Evolutionary conservation across 2,797 vertebrate species (phyloP).

Genomic region (Aeoliscus strigatus): DNA sequence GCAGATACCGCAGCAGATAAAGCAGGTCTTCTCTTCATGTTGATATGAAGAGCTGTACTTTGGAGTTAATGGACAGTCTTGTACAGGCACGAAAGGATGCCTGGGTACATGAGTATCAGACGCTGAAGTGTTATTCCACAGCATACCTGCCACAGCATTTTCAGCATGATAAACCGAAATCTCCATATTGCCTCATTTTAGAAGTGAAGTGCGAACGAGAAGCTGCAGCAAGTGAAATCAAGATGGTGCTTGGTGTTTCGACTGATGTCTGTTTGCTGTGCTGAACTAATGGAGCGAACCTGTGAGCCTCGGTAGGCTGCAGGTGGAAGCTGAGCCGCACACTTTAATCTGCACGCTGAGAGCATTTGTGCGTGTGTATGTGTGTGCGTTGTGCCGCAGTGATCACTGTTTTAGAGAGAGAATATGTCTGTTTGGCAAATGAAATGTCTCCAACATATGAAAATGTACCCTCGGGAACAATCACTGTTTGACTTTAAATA

Average conservation of each 20-base stretch:
- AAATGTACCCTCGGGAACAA: conserved; percentile 41
- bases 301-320: conserved; percentile 49
- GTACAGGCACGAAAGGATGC: too few species aligned
- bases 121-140: too few species aligned
- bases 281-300: conserved; percentile 60
- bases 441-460: conserved; percentile 29
- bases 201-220: too few species aligned
- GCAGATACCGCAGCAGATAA: too few species aligned
- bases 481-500: conserved; percentile 42
- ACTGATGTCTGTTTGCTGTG: conserved; percentile 43
- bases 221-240: conserved; percentile 34
- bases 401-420: conserved; percentile 10
- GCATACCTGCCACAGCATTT: too few species aligned
- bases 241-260: conserved; percentile 39
- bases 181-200: conserved; percentile 17
- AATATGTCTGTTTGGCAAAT: conserved; percentile 30
- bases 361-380: too few species aligned
- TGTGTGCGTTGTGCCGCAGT: conserved; percentile 2
- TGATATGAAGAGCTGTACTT: too few species aligned
- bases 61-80: too few species aligned
- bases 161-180: not conserved
- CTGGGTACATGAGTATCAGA: too few species aligned
- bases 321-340: conserved; percentile 46
- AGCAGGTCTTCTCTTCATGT: too few species aligned
- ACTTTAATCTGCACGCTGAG: conserved; percentile 28